These are phyloP conservation scores for Drosophila micromelanica DNA, from an alignment of 1,140 invertebrate species.

Conservation along the genomic window DNA sequence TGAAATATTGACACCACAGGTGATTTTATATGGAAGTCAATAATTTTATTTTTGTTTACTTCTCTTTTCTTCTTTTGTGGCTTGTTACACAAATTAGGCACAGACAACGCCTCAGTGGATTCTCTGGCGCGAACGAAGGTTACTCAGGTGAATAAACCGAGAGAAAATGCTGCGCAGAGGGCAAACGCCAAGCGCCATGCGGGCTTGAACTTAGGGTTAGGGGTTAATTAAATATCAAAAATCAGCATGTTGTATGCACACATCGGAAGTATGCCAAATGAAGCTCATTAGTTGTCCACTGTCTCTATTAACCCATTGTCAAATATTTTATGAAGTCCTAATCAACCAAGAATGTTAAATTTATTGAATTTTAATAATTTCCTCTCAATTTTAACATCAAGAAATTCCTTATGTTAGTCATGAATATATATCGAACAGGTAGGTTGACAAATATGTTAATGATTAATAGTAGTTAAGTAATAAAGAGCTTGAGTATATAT, in stretches of 20 bases:
- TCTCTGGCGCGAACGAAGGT: constrained; percentile 2
- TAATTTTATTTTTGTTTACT: constrained; percentile 42
- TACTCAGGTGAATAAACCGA: constrained; percentile 32
- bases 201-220: constrained; percentile 42
- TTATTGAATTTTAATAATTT: constrained; percentile 52
- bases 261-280: constrained; percentile 45
- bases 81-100: constrained; percentile 49
- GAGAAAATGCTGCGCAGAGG: constrained; percentile 4
- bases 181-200: constrained; percentile 32
- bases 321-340: not conserved
- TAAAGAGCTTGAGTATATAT: too few species aligned
- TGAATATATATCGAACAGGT: not conserved
- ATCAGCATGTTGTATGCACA: constrained; percentile 12
- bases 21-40: constrained; percentile 76
- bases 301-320: not conserved
- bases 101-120: constrained; percentile 11
- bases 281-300: constrained; percentile 27
- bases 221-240: constrained; percentile 33
- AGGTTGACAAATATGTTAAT: not conserved
- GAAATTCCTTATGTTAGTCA: not conserved
- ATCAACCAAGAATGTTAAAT: constrained; percentile 16
- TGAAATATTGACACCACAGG: constrained; percentile 83
- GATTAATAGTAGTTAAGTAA: too few species aligned
- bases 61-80: constrained; percentile 13
- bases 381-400: constrained; percentile 27